These are phyloP conservation scores for Microplitis mediator DNA, from an alignment of 1,140 invertebrate genomes.

Conservation along the genomic window DNA sequence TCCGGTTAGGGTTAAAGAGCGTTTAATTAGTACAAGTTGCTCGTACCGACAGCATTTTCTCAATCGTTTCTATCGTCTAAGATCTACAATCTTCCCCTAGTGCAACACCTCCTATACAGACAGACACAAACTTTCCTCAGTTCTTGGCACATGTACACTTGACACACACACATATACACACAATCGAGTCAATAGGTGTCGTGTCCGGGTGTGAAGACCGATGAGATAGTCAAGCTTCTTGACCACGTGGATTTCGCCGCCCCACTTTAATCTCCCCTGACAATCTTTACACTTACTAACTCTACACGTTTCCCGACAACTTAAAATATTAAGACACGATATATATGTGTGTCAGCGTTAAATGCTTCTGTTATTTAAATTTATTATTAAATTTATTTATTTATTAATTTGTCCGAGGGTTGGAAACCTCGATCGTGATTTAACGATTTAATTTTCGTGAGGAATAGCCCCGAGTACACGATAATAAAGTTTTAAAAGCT, in stretches of 20 bases:
- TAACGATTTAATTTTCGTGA: neutral
- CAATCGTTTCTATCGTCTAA: conserved; percentile 18
- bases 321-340: too few species aligned
- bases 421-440: neutral
- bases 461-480: neutral
- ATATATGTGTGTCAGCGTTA: neutral
- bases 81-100: conserved; percentile 21
- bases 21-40: conserved; percentile 46
- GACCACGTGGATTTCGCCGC: conserved; percentile 32
- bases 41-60: conserved; percentile 19
- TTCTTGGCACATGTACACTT: too few species aligned
- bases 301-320: neutral
- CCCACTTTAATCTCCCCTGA: conserved; percentile 33
- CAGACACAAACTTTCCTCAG: too few species aligned
- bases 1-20: conserved; percentile 44
- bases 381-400: neutral
- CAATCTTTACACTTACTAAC: conserved; percentile 31
- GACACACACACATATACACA: neutral
- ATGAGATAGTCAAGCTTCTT: conserved; percentile 51
- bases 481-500: neutral
- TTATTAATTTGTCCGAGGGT: too few species aligned
- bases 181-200: conserved; percentile 29
- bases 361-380: neutral
- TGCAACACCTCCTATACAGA: too few species aligned
- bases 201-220: conserved; percentile 40